Percentiles rank a stretch among this genome's conserved stretches.
Evolutionary conservation across 1,140 invertebrate species (phyloP).

Genomic region (Drosophila parvula): DNA sequence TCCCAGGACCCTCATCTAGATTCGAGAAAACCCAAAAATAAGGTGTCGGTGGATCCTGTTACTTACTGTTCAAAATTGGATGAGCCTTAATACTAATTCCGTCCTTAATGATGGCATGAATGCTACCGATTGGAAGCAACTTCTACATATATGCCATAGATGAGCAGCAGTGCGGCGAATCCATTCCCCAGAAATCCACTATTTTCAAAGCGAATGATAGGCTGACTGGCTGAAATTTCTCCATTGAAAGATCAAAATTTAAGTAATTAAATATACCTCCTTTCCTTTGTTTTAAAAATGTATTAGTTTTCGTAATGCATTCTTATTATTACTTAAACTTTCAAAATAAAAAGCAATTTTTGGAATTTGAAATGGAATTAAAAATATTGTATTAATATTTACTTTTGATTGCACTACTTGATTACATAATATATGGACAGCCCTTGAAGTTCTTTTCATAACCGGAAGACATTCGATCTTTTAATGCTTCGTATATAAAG

Average conservation of each 20-base stretch:
- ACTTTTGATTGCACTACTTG: no score
- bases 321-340: no score
- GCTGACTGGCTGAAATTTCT: not conserved
- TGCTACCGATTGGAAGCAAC: not conserved
- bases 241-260: not conserved
- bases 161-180: not conserved
- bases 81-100: not conserved
- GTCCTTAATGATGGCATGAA: not conserved
- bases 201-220: not conserved
- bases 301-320: no score
- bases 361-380: no score
- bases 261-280: no score
- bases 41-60: not conserved
- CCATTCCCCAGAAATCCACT: not conserved
- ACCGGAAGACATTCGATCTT: no score
- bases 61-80: conserved; percentile 7
- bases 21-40: not conserved
- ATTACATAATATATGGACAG: no score
- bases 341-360: no score
- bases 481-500: no score
- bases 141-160: not conserved
- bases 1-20: not conserved
- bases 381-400: no score
- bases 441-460: no score
- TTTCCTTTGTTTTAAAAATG: no score